These are phyloP conservation scores for Hassar affinis DNA, from an alignment of 2,113 vertebrate genomes.

Conservation along the genomic window DNA sequence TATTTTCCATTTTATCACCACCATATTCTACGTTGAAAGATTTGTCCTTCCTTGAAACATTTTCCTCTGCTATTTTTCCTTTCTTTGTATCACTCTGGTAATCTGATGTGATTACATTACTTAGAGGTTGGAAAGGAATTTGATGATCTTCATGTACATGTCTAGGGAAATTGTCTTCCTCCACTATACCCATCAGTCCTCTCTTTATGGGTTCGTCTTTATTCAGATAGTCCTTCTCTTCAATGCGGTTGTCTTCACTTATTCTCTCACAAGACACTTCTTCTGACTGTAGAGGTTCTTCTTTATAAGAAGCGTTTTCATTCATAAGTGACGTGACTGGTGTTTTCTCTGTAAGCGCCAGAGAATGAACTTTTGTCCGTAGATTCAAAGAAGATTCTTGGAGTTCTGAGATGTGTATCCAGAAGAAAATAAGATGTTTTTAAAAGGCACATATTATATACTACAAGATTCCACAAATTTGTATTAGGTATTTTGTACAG, in stretches of 20 bases:
- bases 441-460: slow-evolving; percentile 16
- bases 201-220: neutral
- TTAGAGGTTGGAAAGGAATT: neutral
- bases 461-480: neutral
- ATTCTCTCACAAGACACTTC: slow-evolving; percentile 18
- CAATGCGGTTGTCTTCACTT: neutral
- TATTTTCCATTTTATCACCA: neutral
- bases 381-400: slow-evolving; percentile 45
- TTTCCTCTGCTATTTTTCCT: neutral
- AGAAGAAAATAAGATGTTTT: slow-evolving; percentile 41
- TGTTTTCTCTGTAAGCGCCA: slow-evolving; percentile 37
- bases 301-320: slow-evolving; percentile 33
- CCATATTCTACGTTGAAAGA: neutral
- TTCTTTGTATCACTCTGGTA: neutral
- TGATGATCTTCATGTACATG: neutral
- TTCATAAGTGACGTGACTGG: slow-evolving; percentile 40
- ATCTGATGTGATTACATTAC: neutral
- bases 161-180: neutral
- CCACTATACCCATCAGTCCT: neutral
- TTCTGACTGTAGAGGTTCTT: slow-evolving; percentile 4
- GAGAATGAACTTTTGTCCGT: slow-evolving; percentile 10
- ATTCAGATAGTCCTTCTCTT: neutral
- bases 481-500: neutral
- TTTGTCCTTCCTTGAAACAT: neutral
- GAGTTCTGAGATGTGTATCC: slow-evolving; percentile 28